These are phyloP conservation scores for Pecten maximus DNA, from an alignment of 2,888 invertebrate genomes.

Conservation along the genomic window DNA sequence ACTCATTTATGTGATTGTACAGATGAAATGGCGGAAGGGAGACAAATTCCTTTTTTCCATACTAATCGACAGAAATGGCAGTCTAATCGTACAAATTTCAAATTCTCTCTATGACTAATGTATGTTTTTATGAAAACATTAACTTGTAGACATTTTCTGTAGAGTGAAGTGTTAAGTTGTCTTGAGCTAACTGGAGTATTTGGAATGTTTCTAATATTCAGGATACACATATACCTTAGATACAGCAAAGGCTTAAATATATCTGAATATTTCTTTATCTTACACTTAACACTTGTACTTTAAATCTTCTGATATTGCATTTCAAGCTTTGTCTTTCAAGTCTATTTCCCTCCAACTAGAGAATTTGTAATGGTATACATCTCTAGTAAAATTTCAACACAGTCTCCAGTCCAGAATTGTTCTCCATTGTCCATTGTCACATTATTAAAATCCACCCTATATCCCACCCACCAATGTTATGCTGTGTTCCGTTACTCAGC, in stretches of 20 bases:
- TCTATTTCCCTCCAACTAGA: background rate
- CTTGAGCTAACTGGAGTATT: background rate
- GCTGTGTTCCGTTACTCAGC: background rate
- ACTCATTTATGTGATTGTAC: background rate
- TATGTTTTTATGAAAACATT: background rate
- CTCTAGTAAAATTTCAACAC: background rate
- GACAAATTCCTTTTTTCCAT: conserved; percentile 18
- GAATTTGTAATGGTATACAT: too few species aligned
- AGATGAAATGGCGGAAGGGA: background rate
- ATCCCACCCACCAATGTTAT: background rate
- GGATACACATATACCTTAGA: background rate
- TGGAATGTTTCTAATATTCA: background rate
- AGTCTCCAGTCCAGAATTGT: background rate
- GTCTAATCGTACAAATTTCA: background rate
- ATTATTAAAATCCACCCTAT: background rate
- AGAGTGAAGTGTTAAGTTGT: too few species aligned
- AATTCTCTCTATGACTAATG: background rate
- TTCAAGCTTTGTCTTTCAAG: background rate
- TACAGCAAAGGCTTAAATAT: background rate
- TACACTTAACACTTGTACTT: background rate
- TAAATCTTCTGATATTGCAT: background rate
- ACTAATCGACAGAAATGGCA: background rate
- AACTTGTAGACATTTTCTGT: background rate
- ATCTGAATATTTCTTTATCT: background rate
- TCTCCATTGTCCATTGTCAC: background rate